Evolutionary conservation across 2,113 vertebrate genomes (phyloP), one percentile per base, ranked within the genome.

Genomic region (Lagopus muta): DNA sequence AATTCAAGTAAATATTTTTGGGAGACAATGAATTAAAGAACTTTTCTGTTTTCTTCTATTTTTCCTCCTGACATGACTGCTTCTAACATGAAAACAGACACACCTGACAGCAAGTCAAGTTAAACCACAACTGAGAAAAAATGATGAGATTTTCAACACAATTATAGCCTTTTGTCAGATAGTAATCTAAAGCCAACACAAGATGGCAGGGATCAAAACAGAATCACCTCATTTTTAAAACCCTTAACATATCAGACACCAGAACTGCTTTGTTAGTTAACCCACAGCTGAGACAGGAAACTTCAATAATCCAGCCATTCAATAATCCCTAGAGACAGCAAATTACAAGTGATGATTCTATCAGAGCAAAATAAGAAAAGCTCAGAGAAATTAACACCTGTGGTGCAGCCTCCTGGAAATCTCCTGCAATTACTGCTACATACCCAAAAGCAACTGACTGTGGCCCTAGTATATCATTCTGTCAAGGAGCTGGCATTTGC

Each of bases 301-400:
- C 61, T 61, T 94, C 90, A 84, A 81, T 93, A 96, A 90, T 81
- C 60, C 91, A 89, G 60, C 52, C 76, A 88, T 89, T 95, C 94
- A 95, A 94, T 90, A 95, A 94, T 70, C 85, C 77, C 80, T 52
- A 24, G 78, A 80, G 84, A 88, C 62, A 32, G 91, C 45, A 87
- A 96, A 97, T 94, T 95, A 95, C 78, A 95, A 20, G 70, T 89
- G 93, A 96, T 92, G 77, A 92, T 93, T 90, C 91, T 94, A 95
- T 94, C 89, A 87, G 72, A 58, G 55, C 88, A 93, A 89, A 95
- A 95, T 54, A 95, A 72, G 86, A 91, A 95, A 97, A 83, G 86
- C 55, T 81, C 7, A 11, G 87, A 92, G 94, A 90, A 95, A 96
- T 90, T 92, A 96, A 72, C 88, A 89, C 87, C 95, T 67, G 81